phyloP scores from a whole-genome alignment of 2,888 invertebrate genomes.

The Nephrotoma guestfalica region DNA sequence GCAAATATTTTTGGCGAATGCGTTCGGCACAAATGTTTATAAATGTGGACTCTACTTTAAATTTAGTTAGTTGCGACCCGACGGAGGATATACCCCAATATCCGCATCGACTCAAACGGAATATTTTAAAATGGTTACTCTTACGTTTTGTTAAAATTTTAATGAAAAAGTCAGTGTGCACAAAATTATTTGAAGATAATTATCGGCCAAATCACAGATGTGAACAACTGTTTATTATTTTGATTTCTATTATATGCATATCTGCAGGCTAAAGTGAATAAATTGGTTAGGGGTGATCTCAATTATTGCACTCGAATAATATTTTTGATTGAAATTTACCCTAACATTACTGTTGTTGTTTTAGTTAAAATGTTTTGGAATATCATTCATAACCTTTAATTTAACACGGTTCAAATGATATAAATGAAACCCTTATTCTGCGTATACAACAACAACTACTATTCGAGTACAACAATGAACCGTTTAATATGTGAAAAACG shows the following conservation, averaged over 20 bases:
- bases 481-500: background rate
- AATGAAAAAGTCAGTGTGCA: too few species aligned
- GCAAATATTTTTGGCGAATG: too few species aligned
- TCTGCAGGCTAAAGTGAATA: background rate
- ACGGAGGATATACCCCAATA: too few species aligned
- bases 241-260: background rate
- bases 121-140: too few species aligned
- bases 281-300: background rate
- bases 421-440: background rate
- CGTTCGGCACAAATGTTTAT: too few species aligned
- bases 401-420: background rate
- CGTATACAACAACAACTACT: background rate
- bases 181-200: too few species aligned
- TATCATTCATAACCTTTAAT: background rate
- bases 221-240: background rate
- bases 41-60: too few species aligned
- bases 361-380: background rate
- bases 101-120: too few species aligned
- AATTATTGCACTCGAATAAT: background rate
- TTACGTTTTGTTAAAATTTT: too few species aligned
- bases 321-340: background rate
- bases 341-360: background rate
- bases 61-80: too few species aligned
- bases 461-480: background rate
- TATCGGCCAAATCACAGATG: background rate